Evolutionary conservation across 1,140 invertebrate genomes (phyloP).

Genomic region (Neuroterus valhalla): DNA sequence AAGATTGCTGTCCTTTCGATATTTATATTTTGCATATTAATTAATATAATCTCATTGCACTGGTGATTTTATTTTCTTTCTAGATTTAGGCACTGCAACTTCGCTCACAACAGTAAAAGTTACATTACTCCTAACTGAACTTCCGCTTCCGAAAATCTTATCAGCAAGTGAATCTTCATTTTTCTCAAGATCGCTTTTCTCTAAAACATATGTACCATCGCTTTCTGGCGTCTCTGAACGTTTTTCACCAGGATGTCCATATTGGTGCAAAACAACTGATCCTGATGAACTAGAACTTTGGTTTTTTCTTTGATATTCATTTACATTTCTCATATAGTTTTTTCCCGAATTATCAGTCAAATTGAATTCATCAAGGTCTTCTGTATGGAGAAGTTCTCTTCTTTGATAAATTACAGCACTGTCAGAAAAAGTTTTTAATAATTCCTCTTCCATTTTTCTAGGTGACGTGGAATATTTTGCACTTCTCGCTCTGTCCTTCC

Average conservation of each 20-base stretch:
- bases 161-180: slow-evolving; percentile 40
- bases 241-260: slow-evolving; percentile 34
- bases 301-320: slow-evolving; percentile 31
- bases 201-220: slow-evolving; percentile 62
- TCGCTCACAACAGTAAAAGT: slow-evolving; percentile 69
- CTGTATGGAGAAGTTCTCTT: slow-evolving; percentile 35
- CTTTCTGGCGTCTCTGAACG: slow-evolving; percentile 51
- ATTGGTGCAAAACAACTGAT: slow-evolving; percentile 22
- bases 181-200: slow-evolving; percentile 51
- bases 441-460: slow-evolving; percentile 39
- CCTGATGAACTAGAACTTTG: slow-evolving; percentile 31
- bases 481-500: not conserved
- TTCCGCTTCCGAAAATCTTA: slow-evolving; percentile 41
- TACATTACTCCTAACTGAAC: slow-evolving; percentile 60
- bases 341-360: slow-evolving; percentile 35
- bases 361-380: slow-evolving; percentile 39
- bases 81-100: slow-evolving; percentile 57
- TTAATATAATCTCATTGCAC: slow-evolving; percentile 34
- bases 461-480: not conserved
- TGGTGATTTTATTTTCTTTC: slow-evolving; percentile 42
- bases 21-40: not conserved
- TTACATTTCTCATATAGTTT: slow-evolving; percentile 28
- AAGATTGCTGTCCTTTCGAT: too few species aligned
- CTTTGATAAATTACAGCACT: slow-evolving; percentile 30
- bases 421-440: slow-evolving; percentile 53